Conservation (phyloP, 2,113 vertebrate species). For the Pluvianellus socialis region DNA sequence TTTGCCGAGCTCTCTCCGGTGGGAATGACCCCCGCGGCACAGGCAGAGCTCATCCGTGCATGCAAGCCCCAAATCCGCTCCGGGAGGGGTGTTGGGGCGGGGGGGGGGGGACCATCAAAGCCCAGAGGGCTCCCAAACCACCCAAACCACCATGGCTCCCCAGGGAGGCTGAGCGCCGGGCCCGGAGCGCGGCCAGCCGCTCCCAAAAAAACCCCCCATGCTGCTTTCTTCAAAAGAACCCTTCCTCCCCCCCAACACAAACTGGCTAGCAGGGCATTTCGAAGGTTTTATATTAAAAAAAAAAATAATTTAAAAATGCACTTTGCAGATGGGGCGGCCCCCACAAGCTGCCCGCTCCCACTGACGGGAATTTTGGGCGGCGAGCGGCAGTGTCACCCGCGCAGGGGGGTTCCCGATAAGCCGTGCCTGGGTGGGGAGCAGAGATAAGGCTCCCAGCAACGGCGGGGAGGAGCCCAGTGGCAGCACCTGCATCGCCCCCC, state of each 20-base stretch:
- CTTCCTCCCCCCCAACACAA: fast-evolving
- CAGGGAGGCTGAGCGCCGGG: fast-evolving
- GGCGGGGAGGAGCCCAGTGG: neutral
- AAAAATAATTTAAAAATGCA: too few species aligned
- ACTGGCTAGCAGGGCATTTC: fast-evolving
- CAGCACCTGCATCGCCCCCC: neutral
- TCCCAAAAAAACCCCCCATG: neutral
- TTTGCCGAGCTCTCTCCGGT: neutral
- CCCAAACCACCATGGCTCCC: neutral
- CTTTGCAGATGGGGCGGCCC: too few species aligned
- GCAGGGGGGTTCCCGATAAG: neutral
- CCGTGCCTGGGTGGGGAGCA: neutral
- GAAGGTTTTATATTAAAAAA: neutral
- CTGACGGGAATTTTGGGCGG: fast-evolving
- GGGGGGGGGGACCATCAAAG: fast-evolving
- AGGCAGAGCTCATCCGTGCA: neutral
- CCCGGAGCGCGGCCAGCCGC: fast-evolving
- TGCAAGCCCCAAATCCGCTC: neutral
- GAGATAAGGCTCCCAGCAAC: neutral
- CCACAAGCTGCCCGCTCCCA: fast-evolving
- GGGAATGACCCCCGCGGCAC: neutral
- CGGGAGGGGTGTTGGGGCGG: fast-evolving
- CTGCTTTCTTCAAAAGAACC: neutral
- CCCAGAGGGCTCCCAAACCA: neutral
- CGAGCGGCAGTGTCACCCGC: neutral